Base-by-base conservation (phyloP, 2,888 invertebrate genomes). In the Mallateleia sp. region DNA sequence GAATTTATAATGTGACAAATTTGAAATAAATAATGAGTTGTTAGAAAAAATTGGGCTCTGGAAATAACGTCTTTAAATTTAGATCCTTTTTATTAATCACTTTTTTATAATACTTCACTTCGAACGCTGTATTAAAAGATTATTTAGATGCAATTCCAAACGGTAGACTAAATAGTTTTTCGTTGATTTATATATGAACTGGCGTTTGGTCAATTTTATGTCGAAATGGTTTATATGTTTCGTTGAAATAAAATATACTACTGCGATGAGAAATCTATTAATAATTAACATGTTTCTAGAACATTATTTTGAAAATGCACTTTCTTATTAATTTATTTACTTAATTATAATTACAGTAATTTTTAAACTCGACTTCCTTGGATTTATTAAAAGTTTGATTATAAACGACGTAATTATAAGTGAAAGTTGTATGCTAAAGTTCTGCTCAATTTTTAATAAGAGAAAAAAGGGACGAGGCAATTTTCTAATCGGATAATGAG, bases 111-210 rank as follows among this genome's bases (percentile, higher is more conserved):
- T 22, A 32, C 34, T 15, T 24, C 42, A 28, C 14, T 38, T 28
- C 38, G 25, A 22, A n/a, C 52, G 14, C 47, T 64, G 22, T 80
- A 81, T 81, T 81, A 74, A 58, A 77, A 77, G 69, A 75, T 77
- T 64, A 71, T 77, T 62, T 69, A 64, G 32, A 50, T 42, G 69
- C 60, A 62, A 75, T 80, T 32, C 62, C 20, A 56, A 78, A 81
- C 77, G 50, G 58, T 67, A 74, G 79, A 74, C 74, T 69, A 85
- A 79, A 75, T 71, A 81, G 71, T 67, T 85, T 67, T 71, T 18
- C 54, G 85, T 81, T 86, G 85, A 86, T 86, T 86, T 81, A 78
- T 86, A 66, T 86, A 81, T 72, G 64, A 75, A 64, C 81, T 86
- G 81, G 85, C 85, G 64, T 71, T 81, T 77, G 75, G 80, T 86